Conservation (phyloP, 2,888 invertebrate genomes). For the Cheilosia vulpina region DNA sequence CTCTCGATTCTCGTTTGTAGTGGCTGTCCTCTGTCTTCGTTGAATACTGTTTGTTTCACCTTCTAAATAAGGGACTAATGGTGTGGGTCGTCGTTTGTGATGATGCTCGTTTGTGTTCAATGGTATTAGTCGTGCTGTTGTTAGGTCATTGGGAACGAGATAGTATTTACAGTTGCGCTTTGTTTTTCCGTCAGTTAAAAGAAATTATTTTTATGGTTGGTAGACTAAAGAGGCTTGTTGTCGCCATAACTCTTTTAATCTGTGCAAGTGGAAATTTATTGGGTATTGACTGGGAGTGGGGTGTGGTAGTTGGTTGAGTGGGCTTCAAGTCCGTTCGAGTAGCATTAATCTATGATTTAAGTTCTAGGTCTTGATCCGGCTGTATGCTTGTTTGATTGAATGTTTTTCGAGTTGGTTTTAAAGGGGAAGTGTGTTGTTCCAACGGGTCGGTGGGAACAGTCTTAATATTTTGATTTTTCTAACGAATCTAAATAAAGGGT, state of each 20-base stretch:
- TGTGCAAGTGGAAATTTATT: constrained; percentile 60
- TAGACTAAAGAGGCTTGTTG: constrained; percentile 48
- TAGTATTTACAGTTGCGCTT: constrained; percentile 69
- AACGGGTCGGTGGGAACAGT: no score
- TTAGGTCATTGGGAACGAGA: constrained; percentile 70
- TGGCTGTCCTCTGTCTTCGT: not conserved
- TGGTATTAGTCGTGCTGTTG: constrained; percentile 53
- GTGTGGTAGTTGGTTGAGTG: no score
- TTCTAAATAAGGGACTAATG: constrained; percentile 47
- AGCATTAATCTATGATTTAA: no score
- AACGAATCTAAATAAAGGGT: no score
- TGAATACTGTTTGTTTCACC: constrained; percentile 7
- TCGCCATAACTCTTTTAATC: constrained; percentile 68
- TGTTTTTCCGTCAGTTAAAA: constrained; percentile 60
- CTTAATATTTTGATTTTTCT: no score
- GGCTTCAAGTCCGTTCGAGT: no score
- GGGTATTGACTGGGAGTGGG: constrained; percentile 15
- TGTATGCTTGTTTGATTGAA: no score
- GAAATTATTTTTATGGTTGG: constrained; percentile 63
- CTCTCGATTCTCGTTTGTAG: constrained; percentile 45
- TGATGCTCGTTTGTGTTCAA: constrained; percentile 22
- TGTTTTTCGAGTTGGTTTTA: no score
- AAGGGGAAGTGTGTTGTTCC: no score
- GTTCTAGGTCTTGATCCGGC: no score
- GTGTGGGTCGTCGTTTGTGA: constrained; percentile 52